Conservation (phyloP, 2,797 vertebrate genomes). For the Hydrophis major region DNA sequence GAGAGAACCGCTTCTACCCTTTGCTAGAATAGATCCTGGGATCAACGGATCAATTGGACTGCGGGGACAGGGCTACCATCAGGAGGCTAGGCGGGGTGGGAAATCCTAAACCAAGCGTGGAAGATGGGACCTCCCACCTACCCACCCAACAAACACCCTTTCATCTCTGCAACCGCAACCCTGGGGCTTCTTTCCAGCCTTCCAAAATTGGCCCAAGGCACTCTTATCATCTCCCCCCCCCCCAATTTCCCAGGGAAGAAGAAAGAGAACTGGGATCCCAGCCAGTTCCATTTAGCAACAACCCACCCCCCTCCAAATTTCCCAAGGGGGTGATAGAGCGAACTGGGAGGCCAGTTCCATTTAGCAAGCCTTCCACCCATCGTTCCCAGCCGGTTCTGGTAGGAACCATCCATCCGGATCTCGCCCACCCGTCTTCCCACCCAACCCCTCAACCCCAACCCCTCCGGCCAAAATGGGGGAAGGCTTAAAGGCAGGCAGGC, state of each 20-base stretch:
- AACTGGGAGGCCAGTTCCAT: not conserved
- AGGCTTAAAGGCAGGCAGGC: not conserved
- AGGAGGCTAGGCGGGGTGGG: not conserved
- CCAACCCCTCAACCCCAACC: not conserved
- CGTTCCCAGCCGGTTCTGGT: too few species aligned
- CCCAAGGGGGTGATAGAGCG: too few species aligned
- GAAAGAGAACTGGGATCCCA: not conserved
- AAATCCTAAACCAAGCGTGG: not conserved
- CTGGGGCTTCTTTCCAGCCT: too few species aligned
- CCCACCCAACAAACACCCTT: not conserved
- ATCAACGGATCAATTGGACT: not conserved
- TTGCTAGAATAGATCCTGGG: not conserved
- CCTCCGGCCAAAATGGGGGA: not conserved
- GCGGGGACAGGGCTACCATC: not conserved
- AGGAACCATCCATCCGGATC: not conserved
- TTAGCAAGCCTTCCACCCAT: too few species aligned
- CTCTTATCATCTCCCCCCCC: not conserved
- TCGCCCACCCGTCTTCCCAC: not conserved
- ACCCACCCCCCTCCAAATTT: not conserved
- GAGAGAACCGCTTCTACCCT: not conserved
- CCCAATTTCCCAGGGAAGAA: not conserved
- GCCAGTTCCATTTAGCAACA: not conserved
- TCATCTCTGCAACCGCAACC: not conserved
- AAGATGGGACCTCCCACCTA: too few species aligned
- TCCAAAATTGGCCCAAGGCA: too few species aligned